A percentile compares a stretch with the other conserved stretches of the same genome.
phyloP scores from a whole-genome alignment of 2,113 vertebrate genomes.

The Ctenodactylus gundi region DNA sequence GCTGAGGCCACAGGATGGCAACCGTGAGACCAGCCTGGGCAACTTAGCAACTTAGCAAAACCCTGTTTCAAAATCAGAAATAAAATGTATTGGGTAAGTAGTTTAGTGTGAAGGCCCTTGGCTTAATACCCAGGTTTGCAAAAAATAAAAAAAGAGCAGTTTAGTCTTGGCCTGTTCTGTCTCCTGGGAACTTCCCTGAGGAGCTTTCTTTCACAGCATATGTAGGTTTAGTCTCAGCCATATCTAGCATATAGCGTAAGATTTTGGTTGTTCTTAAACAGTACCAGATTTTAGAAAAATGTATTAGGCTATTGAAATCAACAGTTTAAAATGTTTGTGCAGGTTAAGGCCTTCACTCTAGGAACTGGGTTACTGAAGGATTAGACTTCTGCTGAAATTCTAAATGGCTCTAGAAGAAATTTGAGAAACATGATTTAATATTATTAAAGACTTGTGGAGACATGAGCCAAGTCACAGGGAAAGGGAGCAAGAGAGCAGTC shows the following conservation, averaged over 20 bases:
- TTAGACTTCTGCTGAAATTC: constrained; percentile 27
- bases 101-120: too few relatives aligned
- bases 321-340: not conserved
- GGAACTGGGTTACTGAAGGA: constrained; percentile 62
- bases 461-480: constrained; percentile 34
- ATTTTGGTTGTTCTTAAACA: not conserved
- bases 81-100: too few relatives aligned
- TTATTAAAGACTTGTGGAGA: not conserved
- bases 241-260: not conserved
- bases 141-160: too few relatives aligned
- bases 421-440: constrained; percentile 46
- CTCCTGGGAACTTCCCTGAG: not conserved
- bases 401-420: constrained; percentile 47
- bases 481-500: not conserved
- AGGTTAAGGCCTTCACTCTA: constrained; percentile 40
- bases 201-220: not conserved
- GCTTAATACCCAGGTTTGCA: too few relatives aligned
- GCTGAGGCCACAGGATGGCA: too few relatives aligned
- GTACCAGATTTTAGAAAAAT: constrained; percentile 32
- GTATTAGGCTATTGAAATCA: constrained; percentile 9
- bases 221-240: not conserved
- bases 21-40: too few relatives aligned
- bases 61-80: too few relatives aligned
- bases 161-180: not conserved
- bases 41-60: too few relatives aligned